Evolutionary conservation across 2,888 invertebrate species (phyloP).

Genomic region (Nomada lathburiana): DNA sequence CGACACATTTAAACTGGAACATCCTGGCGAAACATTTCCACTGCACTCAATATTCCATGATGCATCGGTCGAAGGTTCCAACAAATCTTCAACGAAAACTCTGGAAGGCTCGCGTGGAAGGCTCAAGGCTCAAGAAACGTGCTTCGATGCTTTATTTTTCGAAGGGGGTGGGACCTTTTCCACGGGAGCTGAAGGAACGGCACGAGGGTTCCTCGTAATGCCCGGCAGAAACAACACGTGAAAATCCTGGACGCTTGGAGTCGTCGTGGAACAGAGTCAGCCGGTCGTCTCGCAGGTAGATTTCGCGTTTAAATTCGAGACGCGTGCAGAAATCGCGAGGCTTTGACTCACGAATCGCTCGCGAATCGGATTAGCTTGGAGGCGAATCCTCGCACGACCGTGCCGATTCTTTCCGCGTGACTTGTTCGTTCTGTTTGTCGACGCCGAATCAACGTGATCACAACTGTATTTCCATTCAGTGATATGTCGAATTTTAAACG

Average conservation of each 20-base stretch:
- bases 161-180: constrained; percentile 47
- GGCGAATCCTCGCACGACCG: neutral
- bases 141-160: constrained; percentile 53
- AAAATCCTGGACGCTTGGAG: constrained; percentile 16
- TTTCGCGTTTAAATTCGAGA: constrained; percentile 43
- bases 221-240: constrained; percentile 48
- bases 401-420: constrained; percentile 15
- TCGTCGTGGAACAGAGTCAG: constrained; percentile 6
- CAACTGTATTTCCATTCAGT: neutral
- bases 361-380: constrained; percentile 32
- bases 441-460: constrained; percentile 11
- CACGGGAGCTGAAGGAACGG: constrained; percentile 19
- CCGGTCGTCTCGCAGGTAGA: neutral
- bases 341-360: constrained; percentile 28
- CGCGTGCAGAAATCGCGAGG: constrained; percentile 38
- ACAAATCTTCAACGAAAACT: constrained; percentile 64
- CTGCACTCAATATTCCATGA: constrained; percentile 73
- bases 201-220: constrained; percentile 37
- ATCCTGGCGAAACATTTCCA: constrained; percentile 57
- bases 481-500: neutral
- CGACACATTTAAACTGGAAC: constrained; percentile 51
- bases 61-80: constrained; percentile 53
- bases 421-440: constrained; percentile 28
- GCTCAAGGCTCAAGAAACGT: constrained; percentile 23
- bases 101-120: constrained; percentile 1